Base-by-base conservation (phyloP, 2,888 invertebrate genomes). In the Nomada ruficornis region DNA sequence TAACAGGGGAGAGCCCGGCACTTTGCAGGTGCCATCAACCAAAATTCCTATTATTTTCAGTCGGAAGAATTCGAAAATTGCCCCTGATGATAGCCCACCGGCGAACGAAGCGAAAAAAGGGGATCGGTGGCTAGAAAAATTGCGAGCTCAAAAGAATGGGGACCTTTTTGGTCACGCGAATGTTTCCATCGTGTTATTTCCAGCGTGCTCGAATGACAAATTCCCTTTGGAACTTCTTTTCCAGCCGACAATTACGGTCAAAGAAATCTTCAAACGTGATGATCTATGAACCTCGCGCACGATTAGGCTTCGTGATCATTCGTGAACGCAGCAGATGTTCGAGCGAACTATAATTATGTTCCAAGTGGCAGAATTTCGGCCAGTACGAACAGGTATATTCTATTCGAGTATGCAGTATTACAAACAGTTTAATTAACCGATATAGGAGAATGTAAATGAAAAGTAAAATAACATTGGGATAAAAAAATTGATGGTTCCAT, bases 61-160 rank as follows among this genome's bases (percentile, higher is more conserved):
- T 54, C 20, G 18, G 9, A 86, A n/a, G 68, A 86, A 83, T 79
- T 70, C 73, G 73, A 68, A 78, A 84, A 79, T 81, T 72, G n/a
- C 69, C 52, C 5, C 36, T 82, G 59, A 77, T 73, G 59, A 42
- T 62, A 42, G 64, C 18, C 15, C 10, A 15, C 10, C 5, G 20
- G 9, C 54, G 18, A 18, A 42, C 15, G 62, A 59, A 74, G 54
- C 44, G 67, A 57, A 23, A 65, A 42, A 26, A 68, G 36, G 29
- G 29, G 26, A 63, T 42, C 26, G 15, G 59, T 9, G 42, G 52
- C 13, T 29, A 60, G 44, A 57, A 68, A 73, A 52, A 23, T 26
- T 26, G n/a, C 29, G 42, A 59, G 68, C 23, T 5, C 29, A 11
- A 50, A 50, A 84, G 64, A 75, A 50, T 42, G 26, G 20, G 29